phyloP scores from a whole-genome alignment of 2,113 vertebrate species.

The Tachysurus vachellii region DNA sequence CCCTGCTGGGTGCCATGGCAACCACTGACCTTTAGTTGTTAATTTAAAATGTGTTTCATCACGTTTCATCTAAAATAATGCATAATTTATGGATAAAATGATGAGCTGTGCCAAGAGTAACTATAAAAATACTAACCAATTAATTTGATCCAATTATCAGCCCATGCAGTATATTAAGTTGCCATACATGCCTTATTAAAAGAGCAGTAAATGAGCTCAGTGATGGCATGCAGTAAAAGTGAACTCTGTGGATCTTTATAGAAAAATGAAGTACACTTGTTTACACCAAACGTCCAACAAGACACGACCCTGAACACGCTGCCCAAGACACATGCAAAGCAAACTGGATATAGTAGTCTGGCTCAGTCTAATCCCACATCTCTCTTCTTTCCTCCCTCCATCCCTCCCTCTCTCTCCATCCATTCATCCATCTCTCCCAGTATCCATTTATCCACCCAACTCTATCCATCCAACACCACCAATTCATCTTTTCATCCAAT shows the following conservation, averaged over 20 bases:
- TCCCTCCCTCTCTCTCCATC: no score
- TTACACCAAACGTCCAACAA: neutral
- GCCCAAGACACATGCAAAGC: neutral
- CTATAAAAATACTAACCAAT: neutral
- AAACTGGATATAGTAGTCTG: neutral
- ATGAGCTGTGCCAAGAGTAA: neutral
- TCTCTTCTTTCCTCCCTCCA: no score
- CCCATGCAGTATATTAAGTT: neutral
- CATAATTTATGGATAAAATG: neutral
- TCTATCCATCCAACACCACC: no score
- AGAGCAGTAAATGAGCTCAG: neutral
- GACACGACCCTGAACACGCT: neutral
- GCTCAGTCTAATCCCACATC: neutral
- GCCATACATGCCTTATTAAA: neutral
- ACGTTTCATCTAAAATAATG: neutral
- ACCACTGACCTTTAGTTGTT: neutral
- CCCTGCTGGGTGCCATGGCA: neutral
- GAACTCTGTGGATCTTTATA: neutral
- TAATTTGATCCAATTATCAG: neutral
- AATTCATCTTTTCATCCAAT: no score
- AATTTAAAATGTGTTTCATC: constrained; percentile 13
- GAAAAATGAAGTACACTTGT: neutral
- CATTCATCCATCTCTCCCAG: no score
- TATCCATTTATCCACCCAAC: no score
- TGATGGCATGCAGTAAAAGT: neutral